Evolutionary conservation across 2,797 vertebrate species (phyloP).

Genomic region (Chelon auratus): DNA sequence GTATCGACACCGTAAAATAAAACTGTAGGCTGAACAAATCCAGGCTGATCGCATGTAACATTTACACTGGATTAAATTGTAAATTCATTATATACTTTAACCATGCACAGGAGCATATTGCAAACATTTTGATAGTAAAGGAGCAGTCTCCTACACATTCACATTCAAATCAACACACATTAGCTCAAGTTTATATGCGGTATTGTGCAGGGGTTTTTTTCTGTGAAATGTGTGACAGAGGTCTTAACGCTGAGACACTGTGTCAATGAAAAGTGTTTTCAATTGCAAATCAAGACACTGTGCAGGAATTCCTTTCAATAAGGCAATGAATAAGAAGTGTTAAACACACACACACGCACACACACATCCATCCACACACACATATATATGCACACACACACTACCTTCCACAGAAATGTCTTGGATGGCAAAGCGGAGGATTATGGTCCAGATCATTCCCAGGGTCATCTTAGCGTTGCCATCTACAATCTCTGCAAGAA

Average conservation of each 20-base stretch:
- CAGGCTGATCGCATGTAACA: conserved; percentile 29
- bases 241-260: conserved; percentile 26
- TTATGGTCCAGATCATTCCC: conserved; percentile 99
- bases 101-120: background rate
- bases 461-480: conserved; percentile 99
- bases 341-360: conserved; percentile 9
- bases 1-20: conserved; percentile 14
- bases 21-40: conserved; percentile 33
- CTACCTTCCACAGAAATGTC: conserved; percentile 96
- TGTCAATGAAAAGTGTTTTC: conserved; percentile 39
- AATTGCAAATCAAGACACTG: conserved; percentile 53
- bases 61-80: conserved; percentile 53
- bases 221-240: conserved; percentile 17
- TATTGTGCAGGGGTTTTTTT: background rate
- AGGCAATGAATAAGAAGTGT: conserved; percentile 28
- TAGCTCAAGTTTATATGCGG: conserved; percentile 5
- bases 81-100: conserved; percentile 40
- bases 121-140: background rate
- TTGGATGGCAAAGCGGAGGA: conserved; percentile 99
- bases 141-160: conserved; percentile 11
- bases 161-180: conserved; percentile 28
- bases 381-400: conserved; percentile 19
- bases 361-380: conserved; percentile 18
- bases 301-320: conserved; percentile 22
- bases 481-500: conserved; percentile 93